Conservation (phyloP, 35 echinoderm and acorn worm species). For the Apostichopus californicus region DNA sequence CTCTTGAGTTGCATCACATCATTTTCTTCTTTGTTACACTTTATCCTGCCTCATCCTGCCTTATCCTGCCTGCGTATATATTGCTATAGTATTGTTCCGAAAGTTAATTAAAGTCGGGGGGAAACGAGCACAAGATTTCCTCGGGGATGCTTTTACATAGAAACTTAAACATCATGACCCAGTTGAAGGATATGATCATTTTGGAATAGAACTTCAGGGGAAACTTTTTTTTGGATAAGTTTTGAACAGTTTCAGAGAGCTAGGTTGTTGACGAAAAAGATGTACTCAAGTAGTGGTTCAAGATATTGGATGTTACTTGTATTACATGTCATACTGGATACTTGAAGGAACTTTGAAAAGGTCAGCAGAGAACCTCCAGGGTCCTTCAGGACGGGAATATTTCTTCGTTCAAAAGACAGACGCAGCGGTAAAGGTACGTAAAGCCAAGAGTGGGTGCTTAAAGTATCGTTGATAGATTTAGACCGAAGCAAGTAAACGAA, state of each 20-base stretch:
- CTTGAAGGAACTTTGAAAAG: conserved; percentile 14
- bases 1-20: neutral
- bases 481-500: neutral
- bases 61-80: neutral
- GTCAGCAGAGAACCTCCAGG: conserved; percentile 2
- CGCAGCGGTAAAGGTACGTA: neutral
- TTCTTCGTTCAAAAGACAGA: neutral
- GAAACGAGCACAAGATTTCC: neutral
- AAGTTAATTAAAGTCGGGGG: conserved; percentile 7
- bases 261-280: neutral
- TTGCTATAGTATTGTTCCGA: neutral
- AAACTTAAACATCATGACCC: neutral
- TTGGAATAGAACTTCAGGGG: neutral
- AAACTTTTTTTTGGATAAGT: neutral
- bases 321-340: conserved; percentile 15
- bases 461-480: conserved; percentile 20
- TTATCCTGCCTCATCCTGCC: neutral
- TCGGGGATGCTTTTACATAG: conserved; percentile 13
- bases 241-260: neutral
- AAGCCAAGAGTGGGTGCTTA: neutral
- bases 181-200: neutral
- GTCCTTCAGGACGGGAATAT: neutral
- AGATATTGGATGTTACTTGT: neutral
- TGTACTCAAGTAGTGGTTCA: neutral
- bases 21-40: neutral